Base-by-base conservation (phyloP, 1,140 invertebrate genomes). In the Pissodes strobi region DNA sequence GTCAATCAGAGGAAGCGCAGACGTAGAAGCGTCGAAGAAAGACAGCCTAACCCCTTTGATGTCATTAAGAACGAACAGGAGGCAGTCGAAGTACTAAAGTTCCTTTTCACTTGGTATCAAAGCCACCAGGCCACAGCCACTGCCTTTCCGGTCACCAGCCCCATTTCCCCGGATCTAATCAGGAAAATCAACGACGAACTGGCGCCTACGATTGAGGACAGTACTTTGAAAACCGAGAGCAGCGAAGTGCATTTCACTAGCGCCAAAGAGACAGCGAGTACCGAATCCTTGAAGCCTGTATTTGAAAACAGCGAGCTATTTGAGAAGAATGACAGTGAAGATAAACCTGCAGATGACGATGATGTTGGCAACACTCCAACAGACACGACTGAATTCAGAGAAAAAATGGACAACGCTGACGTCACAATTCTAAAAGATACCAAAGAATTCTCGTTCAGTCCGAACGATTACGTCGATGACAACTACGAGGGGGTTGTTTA, bases 401-500 rank as follows among this genome's bases (percentile, higher is more conserved):
- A 51, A 43, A 61, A 41, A 41, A 61, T 61, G 34, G 64, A 66
- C 21, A 15, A 53, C 25, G 43, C 9, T 15, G 41, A 58, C 2
- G n/a, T 12, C 2, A 57, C 39, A 43, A 4, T 57, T 19, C 2
- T 57, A 4, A 57, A 43, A 25, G 43, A 46, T 21, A 2, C 15
- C 1, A 48, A 59, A 34, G 22, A 56, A 25, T 13, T 23, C 2
- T 34, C 6, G 25, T 61, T 67, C 18, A 56, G 60, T 43, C 49
- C 49, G 10, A 30, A 71, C 27, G 83, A 84, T 70, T 84, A 84
- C 48, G 76, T 84, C 1, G 80, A 84, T 63, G 83, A 84, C 65
- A 84, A 84, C 76, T 84, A 83, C 58, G 83, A 84, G 69, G 76
- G 81, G 12, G 3, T 46, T 17, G 38, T 25, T 58, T 69, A 69